A percentile compares a stretch with the other conserved stretches of the same genome.
Evolutionary conservation across 35 echinoderm and acorn worm species (phyloP).

Genomic region (Ophiothrix spiculata): DNA sequence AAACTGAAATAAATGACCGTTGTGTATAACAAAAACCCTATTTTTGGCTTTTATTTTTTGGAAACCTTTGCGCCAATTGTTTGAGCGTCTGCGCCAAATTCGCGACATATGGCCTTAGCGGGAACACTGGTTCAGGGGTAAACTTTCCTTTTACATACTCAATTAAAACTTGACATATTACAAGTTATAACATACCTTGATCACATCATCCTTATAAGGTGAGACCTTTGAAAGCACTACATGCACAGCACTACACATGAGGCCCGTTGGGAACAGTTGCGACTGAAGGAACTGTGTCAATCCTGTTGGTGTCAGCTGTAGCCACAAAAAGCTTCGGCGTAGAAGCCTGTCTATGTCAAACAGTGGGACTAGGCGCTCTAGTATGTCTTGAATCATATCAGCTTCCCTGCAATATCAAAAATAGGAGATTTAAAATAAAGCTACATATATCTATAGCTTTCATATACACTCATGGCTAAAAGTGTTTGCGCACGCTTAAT

Average conservation of each 20-base stretch:
- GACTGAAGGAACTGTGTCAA: not conserved
- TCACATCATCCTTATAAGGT: not conserved
- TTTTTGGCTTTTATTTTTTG: too few species aligned
- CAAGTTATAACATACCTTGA: not conserved
- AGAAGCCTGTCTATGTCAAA: not conserved
- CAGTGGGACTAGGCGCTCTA: not conserved
- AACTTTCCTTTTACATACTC: not conserved
- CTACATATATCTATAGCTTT: too few species aligned
- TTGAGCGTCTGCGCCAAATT: too few species aligned
- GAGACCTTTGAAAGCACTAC: not conserved
- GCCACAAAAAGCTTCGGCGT: not conserved
- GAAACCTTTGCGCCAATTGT: too few species aligned
- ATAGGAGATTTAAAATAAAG: too few species aligned
- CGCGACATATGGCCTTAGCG: not conserved
- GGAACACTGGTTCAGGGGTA: not conserved
- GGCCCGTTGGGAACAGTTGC: not conserved
- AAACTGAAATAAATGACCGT: too few species aligned
- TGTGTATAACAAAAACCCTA: not conserved
- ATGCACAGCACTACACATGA: not conserved
- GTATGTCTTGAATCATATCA: not conserved
- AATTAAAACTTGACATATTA: not conserved
- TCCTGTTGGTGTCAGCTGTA: not conserved
- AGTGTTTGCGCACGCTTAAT: too few species aligned
- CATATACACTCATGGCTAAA: too few species aligned
- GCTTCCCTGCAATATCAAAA: not conserved